Percentiles rank a stretch among this genome's conserved stretches.
Evolutionary conservation across 2,888 invertebrate species (phyloP).

Genomic region (Zelleria hepariella): DNA sequence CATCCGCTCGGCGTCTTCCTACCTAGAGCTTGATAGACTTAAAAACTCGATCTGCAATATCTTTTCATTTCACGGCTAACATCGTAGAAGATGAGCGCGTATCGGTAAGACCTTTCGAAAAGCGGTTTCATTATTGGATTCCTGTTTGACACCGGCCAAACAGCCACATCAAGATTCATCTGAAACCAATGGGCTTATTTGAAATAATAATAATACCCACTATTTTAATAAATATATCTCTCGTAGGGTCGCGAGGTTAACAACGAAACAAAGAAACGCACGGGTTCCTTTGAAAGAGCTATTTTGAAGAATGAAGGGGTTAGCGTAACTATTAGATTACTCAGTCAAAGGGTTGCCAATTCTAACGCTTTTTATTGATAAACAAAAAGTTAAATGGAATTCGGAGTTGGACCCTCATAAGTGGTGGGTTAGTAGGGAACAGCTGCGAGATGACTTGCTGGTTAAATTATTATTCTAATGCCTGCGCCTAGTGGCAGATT

Average conservation of each 20-base stretch:
- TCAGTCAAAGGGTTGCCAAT: slow-evolving; percentile 61
- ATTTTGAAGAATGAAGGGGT: slow-evolving; percentile 31
- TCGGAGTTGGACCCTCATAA: slow-evolving; percentile 33
- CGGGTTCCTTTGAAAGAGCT: slow-evolving; percentile 11
- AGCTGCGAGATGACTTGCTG: slow-evolving; percentile 38
- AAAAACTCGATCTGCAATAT: neutral
- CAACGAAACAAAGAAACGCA: neutral
- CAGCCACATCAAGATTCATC: neutral
- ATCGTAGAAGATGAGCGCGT: too few relatives aligned
- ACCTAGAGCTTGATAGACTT: slow-evolving; percentile 27
- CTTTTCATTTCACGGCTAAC: neutral
- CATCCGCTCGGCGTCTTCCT: slow-evolving; percentile 53
- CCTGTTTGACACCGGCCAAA: neutral
- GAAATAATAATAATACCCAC: too few relatives aligned
- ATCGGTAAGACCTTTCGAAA: too few relatives aligned
- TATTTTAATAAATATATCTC: neutral
- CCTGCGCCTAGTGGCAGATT: neutral
- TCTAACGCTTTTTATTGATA: slow-evolving; percentile 43
- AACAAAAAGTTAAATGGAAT: slow-evolving; percentile 23
- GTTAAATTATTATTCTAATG: slow-evolving; percentile 1
- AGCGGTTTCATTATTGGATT: neutral
- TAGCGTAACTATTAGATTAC: slow-evolving; percentile 44
- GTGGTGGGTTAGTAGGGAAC: slow-evolving; percentile 22
- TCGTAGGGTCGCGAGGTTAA: neutral
- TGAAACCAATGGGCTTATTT: slow-evolving; percentile 5